These are phyloP conservation scores for Adineta ricciae DNA, from an alignment of 2,888 invertebrate genomes.

Conservation along the genomic window DNA sequence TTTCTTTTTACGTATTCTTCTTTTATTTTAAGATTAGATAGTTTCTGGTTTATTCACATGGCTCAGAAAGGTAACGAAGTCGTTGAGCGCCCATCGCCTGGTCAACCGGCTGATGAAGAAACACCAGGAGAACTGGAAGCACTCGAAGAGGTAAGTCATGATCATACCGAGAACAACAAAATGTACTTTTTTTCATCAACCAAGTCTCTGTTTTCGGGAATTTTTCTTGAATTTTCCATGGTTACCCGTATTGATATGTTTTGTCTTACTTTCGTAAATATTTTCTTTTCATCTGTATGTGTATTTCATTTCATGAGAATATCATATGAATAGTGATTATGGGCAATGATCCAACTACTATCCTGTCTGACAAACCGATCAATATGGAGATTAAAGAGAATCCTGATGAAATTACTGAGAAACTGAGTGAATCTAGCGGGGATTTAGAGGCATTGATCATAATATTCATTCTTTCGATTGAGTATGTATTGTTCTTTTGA, in stretches of 20 bases:
- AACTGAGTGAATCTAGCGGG: too few relatives aligned
- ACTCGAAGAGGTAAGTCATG: neutral
- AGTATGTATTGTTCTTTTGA: neutral
- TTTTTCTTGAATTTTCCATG: neutral
- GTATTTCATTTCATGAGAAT: neutral
- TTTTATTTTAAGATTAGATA: neutral
- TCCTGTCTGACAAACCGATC: neutral
- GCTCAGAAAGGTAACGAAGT: neutral
- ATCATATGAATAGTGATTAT: neutral
- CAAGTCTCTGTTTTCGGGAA: too few relatives aligned
- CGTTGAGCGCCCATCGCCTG: neutral
- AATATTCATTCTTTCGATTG: too few relatives aligned
- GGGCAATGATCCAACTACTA: neutral
- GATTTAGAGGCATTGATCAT: too few relatives aligned
- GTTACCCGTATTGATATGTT: neutral
- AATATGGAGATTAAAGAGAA: neutral
- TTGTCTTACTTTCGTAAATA: neutral
- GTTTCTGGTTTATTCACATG: neutral
- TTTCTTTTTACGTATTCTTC: neutral
- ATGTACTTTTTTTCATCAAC: too few relatives aligned
- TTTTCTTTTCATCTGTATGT: neutral
- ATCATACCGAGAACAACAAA: too few relatives aligned
- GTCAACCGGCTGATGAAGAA: neutral
- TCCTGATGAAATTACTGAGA: neutral
- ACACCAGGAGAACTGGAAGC: neutral